Percentiles rank a stretch among this genome's conserved stretches.
These are phyloP conservation scores for Leptonema lineaticorne DNA, from an alignment of 1,140 invertebrate genomes.

Conservation along the genomic window DNA sequence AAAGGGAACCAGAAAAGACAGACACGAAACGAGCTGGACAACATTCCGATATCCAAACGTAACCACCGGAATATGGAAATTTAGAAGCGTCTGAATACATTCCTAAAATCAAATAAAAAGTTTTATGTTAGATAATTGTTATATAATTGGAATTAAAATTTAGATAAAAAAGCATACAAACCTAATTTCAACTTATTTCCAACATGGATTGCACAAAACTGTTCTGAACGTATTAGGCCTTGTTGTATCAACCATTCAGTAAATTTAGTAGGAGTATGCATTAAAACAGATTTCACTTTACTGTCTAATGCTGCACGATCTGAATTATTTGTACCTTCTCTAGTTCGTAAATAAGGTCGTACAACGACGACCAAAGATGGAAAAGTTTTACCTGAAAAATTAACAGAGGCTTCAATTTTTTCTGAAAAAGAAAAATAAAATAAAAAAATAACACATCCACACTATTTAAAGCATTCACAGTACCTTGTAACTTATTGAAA, in stretches of 20 bases:
- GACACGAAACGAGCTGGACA: slow-evolving; percentile 81
- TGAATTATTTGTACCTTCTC: slow-evolving; percentile 57
- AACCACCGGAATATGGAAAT: slow-evolving; percentile 83
- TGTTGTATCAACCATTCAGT: slow-evolving; percentile 87
- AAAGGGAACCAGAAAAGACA: slow-evolving; percentile 82
- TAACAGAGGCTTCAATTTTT: background rate
- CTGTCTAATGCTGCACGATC: slow-evolving; percentile 63
- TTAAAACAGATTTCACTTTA: slow-evolving; percentile 78
- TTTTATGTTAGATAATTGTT: slow-evolving; percentile 7
- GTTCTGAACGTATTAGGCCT: slow-evolving; percentile 74
- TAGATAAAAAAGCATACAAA: slow-evolving; percentile 40
- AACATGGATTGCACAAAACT: slow-evolving; percentile 68
- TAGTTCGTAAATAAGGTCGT: slow-evolving; percentile 69
- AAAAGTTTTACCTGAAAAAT: slow-evolving; percentile 67
- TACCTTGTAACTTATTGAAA: slow-evolving; percentile 75
- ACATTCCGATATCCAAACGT: slow-evolving; percentile 86
- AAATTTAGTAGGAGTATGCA: slow-evolving; percentile 76
- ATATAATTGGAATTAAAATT: background rate
- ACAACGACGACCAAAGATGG: slow-evolving; percentile 81
- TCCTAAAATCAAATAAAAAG: slow-evolving; percentile 49
- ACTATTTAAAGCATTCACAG: too few species aligned
- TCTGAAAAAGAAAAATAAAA: too few species aligned
- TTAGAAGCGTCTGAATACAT: slow-evolving; percentile 83
- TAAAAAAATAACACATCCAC: too few species aligned
- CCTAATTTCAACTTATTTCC: slow-evolving; percentile 71